Evolutionary conservation across 1,140 invertebrate genomes (phyloP).

Genomic region (Spodoptera frugiperda): DNA sequence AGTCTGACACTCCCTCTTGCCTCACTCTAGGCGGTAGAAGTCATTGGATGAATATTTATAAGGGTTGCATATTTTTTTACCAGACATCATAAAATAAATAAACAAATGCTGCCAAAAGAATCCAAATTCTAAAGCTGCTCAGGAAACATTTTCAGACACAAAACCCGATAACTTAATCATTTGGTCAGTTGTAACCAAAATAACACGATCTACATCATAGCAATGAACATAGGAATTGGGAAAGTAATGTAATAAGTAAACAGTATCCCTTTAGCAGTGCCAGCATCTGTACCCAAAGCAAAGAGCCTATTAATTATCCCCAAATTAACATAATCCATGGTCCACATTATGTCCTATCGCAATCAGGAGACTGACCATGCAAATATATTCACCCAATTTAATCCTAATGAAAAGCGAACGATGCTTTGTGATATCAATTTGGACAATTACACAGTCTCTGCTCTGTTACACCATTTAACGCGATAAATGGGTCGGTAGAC

Average conservation of each 20-base stretch:
- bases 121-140: no score
- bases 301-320: slow-evolving; percentile 17
- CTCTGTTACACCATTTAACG: slow-evolving; percentile 43
- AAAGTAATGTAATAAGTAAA: no score
- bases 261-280: no score
- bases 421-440: slow-evolving; percentile 44
- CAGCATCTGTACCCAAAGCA: no score
- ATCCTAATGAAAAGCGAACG: slow-evolving; percentile 38
- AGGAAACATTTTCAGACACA: background rate
- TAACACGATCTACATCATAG: background rate
- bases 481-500: slow-evolving; percentile 27
- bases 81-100: no score
- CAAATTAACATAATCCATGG: background rate
- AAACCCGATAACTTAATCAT: background rate
- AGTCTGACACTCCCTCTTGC: no score
- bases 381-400: slow-evolving; percentile 30
- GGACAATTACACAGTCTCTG: slow-evolving; percentile 38
- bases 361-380: slow-evolving; percentile 11
- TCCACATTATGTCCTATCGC: background rate
- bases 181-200: background rate
- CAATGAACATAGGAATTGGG: no score
- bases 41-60: no score
- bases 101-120: no score
- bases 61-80: no score
- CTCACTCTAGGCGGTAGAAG: no score